Evolutionary conservation across 2,113 vertebrate genomes (phyloP).

Genomic region (Lichenostomus cassidix): DNA sequence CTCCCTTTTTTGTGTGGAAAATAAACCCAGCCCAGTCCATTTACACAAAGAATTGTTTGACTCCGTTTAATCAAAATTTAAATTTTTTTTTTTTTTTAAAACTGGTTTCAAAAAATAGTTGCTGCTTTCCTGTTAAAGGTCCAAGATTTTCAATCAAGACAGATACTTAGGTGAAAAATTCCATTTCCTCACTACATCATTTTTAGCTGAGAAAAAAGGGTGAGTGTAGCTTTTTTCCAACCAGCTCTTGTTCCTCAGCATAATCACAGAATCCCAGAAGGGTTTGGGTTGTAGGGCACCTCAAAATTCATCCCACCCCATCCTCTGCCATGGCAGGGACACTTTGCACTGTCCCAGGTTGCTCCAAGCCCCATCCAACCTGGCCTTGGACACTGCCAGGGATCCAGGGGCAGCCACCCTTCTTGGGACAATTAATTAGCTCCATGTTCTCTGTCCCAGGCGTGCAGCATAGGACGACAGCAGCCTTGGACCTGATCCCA

Average conservation of each 20-base stretch:
- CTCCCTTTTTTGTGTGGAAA: neutral
- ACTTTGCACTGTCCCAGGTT: neutral
- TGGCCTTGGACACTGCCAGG: neutral
- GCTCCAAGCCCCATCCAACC: neutral
- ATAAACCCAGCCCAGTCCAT: neutral
- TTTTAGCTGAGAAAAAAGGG: neutral
- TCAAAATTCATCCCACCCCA: rapidly evolving
- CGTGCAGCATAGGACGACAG: neutral
- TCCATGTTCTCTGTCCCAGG: neutral
- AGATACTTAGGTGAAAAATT: conserved; percentile 18
- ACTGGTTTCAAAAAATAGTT: neutral
- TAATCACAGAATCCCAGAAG: neutral
- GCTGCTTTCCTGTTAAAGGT: conserved; percentile 21
- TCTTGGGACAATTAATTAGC: neutral
- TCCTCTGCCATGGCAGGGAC: neutral
- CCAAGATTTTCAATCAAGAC: conserved; percentile 15
- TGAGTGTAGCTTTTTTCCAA: neutral
- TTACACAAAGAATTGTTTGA: neutral
- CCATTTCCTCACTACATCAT: neutral
- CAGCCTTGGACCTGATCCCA: neutral
- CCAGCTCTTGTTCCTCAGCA: neutral
- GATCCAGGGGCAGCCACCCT: neutral
- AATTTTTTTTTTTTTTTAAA: too few species aligned
- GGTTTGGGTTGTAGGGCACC: neutral
- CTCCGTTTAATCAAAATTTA: neutral